Conservation (phyloP, 1,140 invertebrate genomes). For the Caenorhabditis tropicalis region DNA sequence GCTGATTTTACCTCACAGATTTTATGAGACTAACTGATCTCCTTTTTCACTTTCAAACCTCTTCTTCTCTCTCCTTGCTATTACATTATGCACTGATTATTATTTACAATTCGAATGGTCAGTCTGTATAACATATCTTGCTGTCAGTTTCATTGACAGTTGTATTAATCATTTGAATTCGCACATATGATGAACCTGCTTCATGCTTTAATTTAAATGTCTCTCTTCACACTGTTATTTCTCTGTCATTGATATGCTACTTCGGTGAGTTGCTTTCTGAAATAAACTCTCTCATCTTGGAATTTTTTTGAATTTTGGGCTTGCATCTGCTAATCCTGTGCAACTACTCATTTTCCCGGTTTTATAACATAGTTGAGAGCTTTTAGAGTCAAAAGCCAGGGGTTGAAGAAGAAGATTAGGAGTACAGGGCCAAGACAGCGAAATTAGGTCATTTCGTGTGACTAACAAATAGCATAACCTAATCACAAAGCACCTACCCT, state of each 20-base stretch:
- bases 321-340: not conserved
- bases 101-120: constrained; percentile 18
- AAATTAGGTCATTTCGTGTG: constrained; percentile 36
- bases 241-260: not conserved
- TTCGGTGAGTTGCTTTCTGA: not conserved
- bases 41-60: not conserved
- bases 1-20: not conserved
- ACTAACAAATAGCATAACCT: constrained; percentile 41
- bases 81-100: constrained; percentile 14
- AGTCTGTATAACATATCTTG: constrained; percentile 17
- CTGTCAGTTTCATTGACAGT: not conserved
- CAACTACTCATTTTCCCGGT: not conserved
- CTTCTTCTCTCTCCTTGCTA: too few species aligned
- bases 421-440: not conserved
- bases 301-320: not conserved
- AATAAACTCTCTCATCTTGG: not conserved
- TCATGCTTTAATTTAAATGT: not conserved
- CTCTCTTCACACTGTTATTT: not conserved
- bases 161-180: not conserved
- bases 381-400: not conserved
- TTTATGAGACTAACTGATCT: not conserved
- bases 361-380: not conserved
- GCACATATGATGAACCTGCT: constrained; percentile 28
- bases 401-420: constrained; percentile 27
- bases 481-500: constrained; percentile 44